phyloP scores from a whole-genome alignment of 2,888 invertebrate species.

The Rhogogaster chlorosoma region DNA sequence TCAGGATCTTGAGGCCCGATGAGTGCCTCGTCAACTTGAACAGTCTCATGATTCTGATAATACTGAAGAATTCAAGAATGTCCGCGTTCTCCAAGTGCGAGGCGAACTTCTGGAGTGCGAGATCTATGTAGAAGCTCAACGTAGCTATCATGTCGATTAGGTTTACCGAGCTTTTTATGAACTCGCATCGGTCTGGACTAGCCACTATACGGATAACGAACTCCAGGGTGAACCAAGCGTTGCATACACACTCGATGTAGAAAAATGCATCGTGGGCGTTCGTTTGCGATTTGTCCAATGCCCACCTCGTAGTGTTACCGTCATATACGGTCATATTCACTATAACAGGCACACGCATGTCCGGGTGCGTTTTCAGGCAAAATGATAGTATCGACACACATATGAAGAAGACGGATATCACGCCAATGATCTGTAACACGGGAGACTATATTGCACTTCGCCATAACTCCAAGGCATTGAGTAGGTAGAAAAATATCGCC shows the following conservation, averaged over 20 bases:
- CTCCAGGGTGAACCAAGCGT: conserved; percentile 99
- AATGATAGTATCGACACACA: conserved; percentile 99
- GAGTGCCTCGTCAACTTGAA: conserved; percentile 98
- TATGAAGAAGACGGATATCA: conserved; percentile 99
- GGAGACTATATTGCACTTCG: conserved; percentile 51
- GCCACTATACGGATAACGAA: conserved; percentile 96
- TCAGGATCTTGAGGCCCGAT: conserved; percentile 98
- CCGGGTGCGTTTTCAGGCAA: conserved; percentile 99
- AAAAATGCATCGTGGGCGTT: conserved; percentile 99
- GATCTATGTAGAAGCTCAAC: conserved; percentile 98
- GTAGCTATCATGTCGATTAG: conserved; percentile 99
- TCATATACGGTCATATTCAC: conserved; percentile 89
- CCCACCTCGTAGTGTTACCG: conserved; percentile 88
- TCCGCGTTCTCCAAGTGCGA: conserved; percentile 96
- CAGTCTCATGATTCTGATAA: conserved; percentile 98
- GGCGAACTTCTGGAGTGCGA: conserved; percentile 93
- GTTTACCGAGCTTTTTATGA: conserved; percentile 97
- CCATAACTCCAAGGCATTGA: conserved; percentile 16
- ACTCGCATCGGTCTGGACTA: conserved; percentile 95
- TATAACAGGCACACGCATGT: conserved; percentile 96
- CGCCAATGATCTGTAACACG: conserved; percentile 94
- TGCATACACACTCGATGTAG: conserved; percentile 99
- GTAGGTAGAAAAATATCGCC: conserved; percentile 31
- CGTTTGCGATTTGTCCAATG: conserved; percentile 93
- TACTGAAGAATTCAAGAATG: conserved; percentile 98